These are phyloP conservation scores for Bellardia pandia DNA, from an alignment of 2,888 invertebrate species.

Conservation along the genomic window DNA sequence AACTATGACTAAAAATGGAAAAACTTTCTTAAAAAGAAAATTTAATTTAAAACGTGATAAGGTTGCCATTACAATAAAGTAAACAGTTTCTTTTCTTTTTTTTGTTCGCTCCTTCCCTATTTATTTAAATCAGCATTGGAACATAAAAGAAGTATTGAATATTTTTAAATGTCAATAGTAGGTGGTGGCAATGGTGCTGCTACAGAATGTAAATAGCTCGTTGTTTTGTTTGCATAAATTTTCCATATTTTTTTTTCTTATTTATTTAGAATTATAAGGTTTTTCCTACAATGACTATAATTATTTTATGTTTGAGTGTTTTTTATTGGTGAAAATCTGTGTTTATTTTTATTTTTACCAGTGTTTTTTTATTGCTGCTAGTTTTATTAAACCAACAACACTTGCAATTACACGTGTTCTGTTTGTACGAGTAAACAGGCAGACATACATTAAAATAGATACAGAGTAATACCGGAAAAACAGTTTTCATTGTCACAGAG, in stretches of 20 bases:
- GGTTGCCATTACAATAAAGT: neutral
- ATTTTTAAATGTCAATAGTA: constrained; percentile 23
- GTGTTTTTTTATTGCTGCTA: neutral
- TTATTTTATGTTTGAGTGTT: neutral
- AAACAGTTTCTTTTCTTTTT: neutral
- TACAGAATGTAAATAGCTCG: neutral
- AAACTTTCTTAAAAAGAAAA: neutral
- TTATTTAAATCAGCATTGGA: neutral
- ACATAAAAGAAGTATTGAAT: neutral
- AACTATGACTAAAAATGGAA: neutral
- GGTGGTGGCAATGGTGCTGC: neutral
- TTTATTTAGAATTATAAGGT: neutral
- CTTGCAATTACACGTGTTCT: constrained; percentile 42
- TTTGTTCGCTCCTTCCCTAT: neutral
- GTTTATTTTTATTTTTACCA: neutral
- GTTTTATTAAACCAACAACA: neutral
- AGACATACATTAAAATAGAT: constrained; percentile 8
- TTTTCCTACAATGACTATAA: neutral
- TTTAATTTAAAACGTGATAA: constrained; percentile 15
- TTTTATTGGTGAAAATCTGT: neutral
- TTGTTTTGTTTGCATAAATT: constrained; percentile 9
- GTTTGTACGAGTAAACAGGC: neutral
- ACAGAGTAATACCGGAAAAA: neutral
- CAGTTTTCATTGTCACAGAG: neutral
- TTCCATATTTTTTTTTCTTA: constrained; percentile 5